Evolutionary conservation across 2,113 vertebrate species (phyloP).

Genomic region (Himantopus leucocephalus): DNA sequence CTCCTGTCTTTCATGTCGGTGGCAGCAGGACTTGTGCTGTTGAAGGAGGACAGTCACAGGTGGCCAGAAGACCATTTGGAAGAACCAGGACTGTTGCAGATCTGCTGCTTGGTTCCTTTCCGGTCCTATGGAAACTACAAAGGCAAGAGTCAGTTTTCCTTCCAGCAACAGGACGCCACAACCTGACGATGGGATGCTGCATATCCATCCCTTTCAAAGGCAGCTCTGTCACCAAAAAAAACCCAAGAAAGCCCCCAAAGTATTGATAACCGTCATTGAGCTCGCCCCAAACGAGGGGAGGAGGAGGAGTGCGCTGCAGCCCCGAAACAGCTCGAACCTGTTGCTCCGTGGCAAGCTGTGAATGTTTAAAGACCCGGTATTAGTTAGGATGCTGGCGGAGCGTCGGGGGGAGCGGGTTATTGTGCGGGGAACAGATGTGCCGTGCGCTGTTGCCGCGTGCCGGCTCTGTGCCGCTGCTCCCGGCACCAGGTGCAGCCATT

Average conservation of each 20-base stretch:
- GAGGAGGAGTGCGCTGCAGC: not conserved
- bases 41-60: not conserved
- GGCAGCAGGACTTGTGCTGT: not conserved
- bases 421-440: slow-evolving; percentile 87
- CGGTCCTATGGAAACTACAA: not conserved
- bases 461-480: slow-evolving; percentile 76
- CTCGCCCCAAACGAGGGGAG: not conserved
- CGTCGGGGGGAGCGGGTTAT: slow-evolving; percentile 43
- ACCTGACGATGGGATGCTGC: not conserved
- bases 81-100: not conserved
- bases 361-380: slow-evolving; percentile 16
- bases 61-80: not conserved
- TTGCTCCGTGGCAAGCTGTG: slow-evolving; percentile 72
- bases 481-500: slow-evolving; percentile 95
- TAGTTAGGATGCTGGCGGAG: slow-evolving; percentile 42
- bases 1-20: rapidly evolving
- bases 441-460: slow-evolving; percentile 80
- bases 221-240: not conserved
- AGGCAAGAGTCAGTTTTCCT: not conserved
- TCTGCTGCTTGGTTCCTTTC: not conserved
- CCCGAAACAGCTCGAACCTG: slow-evolving; percentile 70
- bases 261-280: not conserved
- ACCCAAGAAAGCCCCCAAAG: rapidly evolving
- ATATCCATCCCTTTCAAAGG: not conserved
- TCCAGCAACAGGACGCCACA: not conserved